phyloP scores from a whole-genome alignment of 2,888 invertebrate species.

The Agrotis exclamationis region DNA sequence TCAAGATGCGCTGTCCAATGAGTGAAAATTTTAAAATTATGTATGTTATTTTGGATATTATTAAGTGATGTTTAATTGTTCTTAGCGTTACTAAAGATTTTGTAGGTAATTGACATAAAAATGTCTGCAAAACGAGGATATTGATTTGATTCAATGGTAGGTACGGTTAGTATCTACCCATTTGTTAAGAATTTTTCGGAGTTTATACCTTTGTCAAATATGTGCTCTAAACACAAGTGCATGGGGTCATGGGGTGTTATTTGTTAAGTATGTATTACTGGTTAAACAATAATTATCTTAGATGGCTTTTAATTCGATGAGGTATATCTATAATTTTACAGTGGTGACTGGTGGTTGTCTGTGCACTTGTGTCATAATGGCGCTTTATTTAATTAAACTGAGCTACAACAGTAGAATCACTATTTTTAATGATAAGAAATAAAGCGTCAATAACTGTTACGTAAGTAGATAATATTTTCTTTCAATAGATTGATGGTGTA shows the following conservation, averaged over 20 bases:
- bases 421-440: background rate
- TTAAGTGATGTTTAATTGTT: constrained; percentile 9
- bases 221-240: background rate
- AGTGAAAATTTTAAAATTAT: constrained; percentile 32
- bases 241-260: background rate
- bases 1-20: constrained; percentile 38
- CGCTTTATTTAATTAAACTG: background rate
- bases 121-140: background rate
- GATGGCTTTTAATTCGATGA: no score
- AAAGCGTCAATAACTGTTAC: background rate
- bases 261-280: no score
- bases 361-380: constrained; percentile 15
- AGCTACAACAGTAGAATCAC: background rate
- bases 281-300: background rate
- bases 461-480: no score
- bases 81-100: constrained; percentile 16
- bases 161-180: background rate
- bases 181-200: constrained; percentile 25
- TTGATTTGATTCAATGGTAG: background rate
- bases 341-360: background rate
- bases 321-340: no score
- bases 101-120: constrained; percentile 17
- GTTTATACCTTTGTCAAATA: constrained; percentile 9
- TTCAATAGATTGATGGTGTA: no score
- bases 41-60: constrained; percentile 21